These are phyloP conservation scores for Bilobella aurantiaca DNA, from an alignment of 1,140 invertebrate species.

Conservation along the genomic window DNA sequence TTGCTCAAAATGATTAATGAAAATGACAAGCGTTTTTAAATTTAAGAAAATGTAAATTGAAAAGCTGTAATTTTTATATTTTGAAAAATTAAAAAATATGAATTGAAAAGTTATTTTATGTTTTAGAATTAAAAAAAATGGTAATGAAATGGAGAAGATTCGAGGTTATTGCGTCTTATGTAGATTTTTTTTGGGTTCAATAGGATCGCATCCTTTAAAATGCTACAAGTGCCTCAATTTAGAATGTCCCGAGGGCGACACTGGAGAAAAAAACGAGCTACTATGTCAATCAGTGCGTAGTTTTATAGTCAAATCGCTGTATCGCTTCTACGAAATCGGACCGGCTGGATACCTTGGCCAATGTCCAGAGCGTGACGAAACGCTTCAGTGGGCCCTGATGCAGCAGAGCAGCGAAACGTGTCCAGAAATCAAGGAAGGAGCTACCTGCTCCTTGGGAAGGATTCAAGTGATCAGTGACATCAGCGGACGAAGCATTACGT, in stretches of 20 bases:
- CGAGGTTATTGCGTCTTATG: too few species aligned
- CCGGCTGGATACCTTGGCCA: not conserved
- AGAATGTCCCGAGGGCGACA: not conserved
- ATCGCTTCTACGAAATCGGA: not conserved
- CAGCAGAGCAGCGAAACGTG: not conserved
- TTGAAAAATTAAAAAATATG: too few species aligned
- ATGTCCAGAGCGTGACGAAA: not conserved
- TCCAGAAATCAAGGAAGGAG: not conserved
- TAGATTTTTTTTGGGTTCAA: not conserved
- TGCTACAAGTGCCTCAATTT: slow-evolving; percentile 1
- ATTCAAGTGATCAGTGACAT: not conserved
- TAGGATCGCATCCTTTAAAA: not conserved
- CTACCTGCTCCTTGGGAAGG: not conserved
- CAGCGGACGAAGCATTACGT: not conserved
- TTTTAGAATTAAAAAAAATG: too few species aligned
- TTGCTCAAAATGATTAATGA: too few species aligned
- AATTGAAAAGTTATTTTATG: too few species aligned
- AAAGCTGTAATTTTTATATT: too few species aligned
- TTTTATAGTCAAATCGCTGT: not conserved
- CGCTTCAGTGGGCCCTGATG: not conserved
- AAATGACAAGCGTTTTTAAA: too few species aligned
- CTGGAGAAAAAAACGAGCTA: not conserved
- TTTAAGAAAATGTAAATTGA: too few species aligned
- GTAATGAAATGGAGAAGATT: too few species aligned
- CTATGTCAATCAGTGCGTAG: not conserved